Evolutionary conservation across 2,797 vertebrate species (phyloP).

Genomic region (Fratercula arctica): DNA sequence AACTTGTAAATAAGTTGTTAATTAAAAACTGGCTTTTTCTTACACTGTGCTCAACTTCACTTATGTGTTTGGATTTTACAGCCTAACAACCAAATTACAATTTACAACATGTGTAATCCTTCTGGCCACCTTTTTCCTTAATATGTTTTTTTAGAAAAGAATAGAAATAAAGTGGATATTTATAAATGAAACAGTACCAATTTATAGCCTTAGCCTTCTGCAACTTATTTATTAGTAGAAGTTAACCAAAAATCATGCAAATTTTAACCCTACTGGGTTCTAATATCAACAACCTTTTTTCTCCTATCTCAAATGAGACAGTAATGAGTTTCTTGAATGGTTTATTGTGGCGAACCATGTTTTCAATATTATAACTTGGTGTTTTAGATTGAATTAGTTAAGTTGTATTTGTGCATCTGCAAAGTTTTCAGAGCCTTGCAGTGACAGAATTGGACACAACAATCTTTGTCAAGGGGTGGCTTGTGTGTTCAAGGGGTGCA

Average conservation of each 20-base stretch:
- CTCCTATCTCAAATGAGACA: neutral
- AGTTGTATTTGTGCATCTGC: constrained; percentile 13
- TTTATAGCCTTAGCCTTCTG: constrained; percentile 57
- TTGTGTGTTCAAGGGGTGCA: neutral
- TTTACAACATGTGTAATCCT: constrained; percentile 16
- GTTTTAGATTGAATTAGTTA: constrained; percentile 28
- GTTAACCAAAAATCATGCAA: constrained; percentile 8
- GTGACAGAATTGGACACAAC: neutral
- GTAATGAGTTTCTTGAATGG: constrained; percentile 6
- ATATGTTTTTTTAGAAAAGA: constrained; percentile 4
- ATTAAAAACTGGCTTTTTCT: constrained; percentile 17
- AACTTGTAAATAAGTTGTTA: constrained; percentile 59
- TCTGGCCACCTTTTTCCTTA: constrained; percentile 47
- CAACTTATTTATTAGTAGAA: constrained; percentile 41
- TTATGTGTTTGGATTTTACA: constrained; percentile 5
- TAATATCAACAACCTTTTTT: neutral
- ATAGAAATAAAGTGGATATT: constrained; percentile 37
- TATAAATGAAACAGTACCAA: constrained; percentile 49
- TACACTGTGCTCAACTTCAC: constrained; percentile 56
- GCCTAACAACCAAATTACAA: constrained; percentile 38
- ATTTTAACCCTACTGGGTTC: neutral
- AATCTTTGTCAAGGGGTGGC: neutral
- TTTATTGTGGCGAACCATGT: constrained; percentile 6
- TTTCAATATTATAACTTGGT: constrained; percentile 12
- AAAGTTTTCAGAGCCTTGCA: constrained; percentile 19